Conservation (phyloP, 2,888 invertebrate genomes). For the Eustalomyia histrio region DNA sequence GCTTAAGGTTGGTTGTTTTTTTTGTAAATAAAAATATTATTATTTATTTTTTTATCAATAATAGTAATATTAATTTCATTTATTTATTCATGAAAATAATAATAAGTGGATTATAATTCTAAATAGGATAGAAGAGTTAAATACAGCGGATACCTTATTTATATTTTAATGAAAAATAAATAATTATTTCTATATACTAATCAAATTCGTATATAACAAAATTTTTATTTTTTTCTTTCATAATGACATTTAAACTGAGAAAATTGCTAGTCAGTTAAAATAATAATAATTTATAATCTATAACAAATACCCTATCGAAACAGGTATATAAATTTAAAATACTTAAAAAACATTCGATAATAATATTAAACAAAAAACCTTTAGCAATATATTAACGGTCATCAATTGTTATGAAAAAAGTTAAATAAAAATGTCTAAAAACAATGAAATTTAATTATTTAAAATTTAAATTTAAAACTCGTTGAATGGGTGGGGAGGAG, state of each 20-base stretch:
- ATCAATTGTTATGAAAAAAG: constrained; percentile 13
- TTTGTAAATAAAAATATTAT: no score
- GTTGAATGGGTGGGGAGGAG: background rate
- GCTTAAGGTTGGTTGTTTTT: no score
- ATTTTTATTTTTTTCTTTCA: no score
- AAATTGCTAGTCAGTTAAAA: constrained; percentile 1
- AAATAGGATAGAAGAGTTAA: no score
- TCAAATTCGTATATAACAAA: no score
- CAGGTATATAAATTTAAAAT: background rate
- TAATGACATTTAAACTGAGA: background rate
- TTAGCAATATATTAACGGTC: constrained; percentile 18
- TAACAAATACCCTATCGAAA: background rate
- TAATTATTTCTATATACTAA: no score
- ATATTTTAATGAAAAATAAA: no score
- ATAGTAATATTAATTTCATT: no score
- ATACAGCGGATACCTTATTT: no score
- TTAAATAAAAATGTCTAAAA: background rate
- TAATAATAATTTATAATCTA: constrained; percentile 18
- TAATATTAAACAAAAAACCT: background rate
- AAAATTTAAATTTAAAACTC: background rate
- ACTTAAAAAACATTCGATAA: background rate
- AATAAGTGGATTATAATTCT: no score
- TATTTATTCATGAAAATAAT: no score
- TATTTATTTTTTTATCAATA: no score
- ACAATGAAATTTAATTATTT: background rate